These are phyloP conservation scores for Gymnorhina tibicen DNA, from an alignment of 2,113 vertebrate genomes.

Conservation along the genomic window DNA sequence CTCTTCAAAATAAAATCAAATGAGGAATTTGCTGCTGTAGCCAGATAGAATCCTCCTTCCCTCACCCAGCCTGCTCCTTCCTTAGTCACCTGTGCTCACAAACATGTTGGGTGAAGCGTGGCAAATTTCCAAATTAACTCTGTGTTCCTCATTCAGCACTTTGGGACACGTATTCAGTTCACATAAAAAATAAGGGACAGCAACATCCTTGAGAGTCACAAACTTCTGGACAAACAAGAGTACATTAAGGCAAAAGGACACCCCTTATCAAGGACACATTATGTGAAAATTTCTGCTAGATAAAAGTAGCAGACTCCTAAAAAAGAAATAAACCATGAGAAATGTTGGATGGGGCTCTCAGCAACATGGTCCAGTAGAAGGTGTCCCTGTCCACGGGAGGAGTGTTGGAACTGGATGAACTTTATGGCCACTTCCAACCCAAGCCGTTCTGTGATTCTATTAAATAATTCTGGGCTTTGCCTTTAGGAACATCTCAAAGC, in stretches of 20 bases:
- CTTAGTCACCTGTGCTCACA: neutral
- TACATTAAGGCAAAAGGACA: neutral
- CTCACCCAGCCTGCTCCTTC: neutral
- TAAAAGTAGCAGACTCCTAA: neutral
- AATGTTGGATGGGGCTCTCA: neutral
- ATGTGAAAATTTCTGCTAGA: neutral
- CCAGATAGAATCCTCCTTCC: neutral
- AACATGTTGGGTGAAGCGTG: rapidly evolving
- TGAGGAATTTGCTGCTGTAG: slow-evolving; percentile 8
- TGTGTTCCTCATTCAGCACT: neutral
- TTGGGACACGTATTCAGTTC: neutral
- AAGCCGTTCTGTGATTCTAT: neutral
- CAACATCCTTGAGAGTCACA: neutral
- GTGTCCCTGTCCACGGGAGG: neutral
- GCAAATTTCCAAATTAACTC: neutral
- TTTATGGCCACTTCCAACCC: neutral
- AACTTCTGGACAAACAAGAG: neutral
- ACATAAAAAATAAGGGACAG: neutral
- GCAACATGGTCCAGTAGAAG: rapidly evolving
- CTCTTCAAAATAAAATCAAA: slow-evolving; percentile 34
- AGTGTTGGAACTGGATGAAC: neutral
- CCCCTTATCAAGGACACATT: neutral
- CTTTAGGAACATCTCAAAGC: neutral
- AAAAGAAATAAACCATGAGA: neutral
- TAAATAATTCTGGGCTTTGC: neutral